phyloP scores from a whole-genome alignment of 2,888 invertebrate genomes.

The Bimastos eiseni region DNA sequence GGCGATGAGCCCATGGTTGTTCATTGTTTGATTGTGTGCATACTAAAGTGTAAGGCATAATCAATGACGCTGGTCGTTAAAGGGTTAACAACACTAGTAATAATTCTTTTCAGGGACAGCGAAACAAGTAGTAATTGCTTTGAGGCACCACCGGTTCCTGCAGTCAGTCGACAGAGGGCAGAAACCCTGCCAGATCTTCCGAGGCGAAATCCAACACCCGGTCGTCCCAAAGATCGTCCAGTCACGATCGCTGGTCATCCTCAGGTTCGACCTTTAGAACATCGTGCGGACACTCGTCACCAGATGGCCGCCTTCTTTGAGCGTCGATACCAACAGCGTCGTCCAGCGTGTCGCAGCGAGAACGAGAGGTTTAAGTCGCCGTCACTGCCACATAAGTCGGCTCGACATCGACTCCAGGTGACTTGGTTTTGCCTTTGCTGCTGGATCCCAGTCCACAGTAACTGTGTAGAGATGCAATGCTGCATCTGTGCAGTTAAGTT shows the following conservation, averaged over 20 bases:
- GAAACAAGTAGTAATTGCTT: background rate
- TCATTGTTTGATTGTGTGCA: no score
- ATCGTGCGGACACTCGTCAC: background rate
- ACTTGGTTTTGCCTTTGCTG: background rate
- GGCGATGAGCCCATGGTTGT: no score
- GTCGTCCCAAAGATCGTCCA: background rate
- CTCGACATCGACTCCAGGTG: constrained; percentile 9
- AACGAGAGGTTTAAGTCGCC: background rate
- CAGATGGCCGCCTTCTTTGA: constrained; percentile 19
- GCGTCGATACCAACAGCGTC: constrained; percentile 14
- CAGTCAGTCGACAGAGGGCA: background rate
- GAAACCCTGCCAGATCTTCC: background rate
- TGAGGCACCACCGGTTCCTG: background rate
- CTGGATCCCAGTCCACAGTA: background rate
- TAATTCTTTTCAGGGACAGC: background rate
- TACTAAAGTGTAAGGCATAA: no score
- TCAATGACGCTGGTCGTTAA: no score
- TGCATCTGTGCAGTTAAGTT: no score
- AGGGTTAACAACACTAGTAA: background rate
- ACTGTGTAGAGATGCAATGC: background rate
- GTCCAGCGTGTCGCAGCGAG: constrained; percentile 17
- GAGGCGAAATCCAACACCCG: background rate
- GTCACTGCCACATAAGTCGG: constrained; percentile 1
- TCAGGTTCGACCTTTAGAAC: background rate
- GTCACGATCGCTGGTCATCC: constrained; percentile 20